phyloP scores from a whole-genome alignment of 2,113 vertebrate genomes.

The Hyla sarda region DNA sequence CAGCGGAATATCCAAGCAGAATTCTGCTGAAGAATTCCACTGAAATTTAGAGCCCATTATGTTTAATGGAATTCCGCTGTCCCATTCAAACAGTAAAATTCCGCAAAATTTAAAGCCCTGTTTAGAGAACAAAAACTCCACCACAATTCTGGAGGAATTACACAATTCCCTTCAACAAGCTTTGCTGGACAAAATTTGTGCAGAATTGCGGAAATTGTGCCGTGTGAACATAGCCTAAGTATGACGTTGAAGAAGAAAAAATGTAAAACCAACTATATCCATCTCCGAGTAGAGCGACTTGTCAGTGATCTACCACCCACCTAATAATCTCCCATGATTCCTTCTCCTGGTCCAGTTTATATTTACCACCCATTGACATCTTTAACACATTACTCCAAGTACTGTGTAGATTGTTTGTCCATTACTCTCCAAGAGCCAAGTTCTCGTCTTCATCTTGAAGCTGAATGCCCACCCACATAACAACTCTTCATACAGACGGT shows the following conservation, averaged over 20 bases:
- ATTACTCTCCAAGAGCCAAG: constrained; percentile 3
- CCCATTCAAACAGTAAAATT: too few relatives aligned
- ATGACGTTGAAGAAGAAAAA: neutral
- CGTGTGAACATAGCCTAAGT: neutral
- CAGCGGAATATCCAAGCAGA: too few relatives aligned
- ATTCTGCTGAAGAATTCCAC: too few relatives aligned
- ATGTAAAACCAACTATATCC: too few relatives aligned
- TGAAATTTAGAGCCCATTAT: too few relatives aligned
- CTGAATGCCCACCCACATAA: constrained; percentile 29
- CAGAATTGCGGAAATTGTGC: too few relatives aligned
- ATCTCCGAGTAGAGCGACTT: neutral
- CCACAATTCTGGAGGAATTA: too few relatives aligned
- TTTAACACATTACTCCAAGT: constrained; percentile 11
- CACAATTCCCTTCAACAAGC: too few relatives aligned
- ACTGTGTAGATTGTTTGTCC: neutral
- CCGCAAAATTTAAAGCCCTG: too few relatives aligned
- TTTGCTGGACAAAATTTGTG: too few relatives aligned
- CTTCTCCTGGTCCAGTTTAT: neutral
- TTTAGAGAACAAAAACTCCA: too few relatives aligned
- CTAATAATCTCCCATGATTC: neutral
- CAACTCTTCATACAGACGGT: neutral
- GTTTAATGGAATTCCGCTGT: too few relatives aligned
- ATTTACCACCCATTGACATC: constrained; percentile 6
- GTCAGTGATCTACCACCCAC: neutral
- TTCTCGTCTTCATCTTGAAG: neutral